These are phyloP conservation scores for Hemiscyllium ocellatum DNA, from an alignment of 2,113 vertebrate species.

Conservation along the genomic window DNA sequence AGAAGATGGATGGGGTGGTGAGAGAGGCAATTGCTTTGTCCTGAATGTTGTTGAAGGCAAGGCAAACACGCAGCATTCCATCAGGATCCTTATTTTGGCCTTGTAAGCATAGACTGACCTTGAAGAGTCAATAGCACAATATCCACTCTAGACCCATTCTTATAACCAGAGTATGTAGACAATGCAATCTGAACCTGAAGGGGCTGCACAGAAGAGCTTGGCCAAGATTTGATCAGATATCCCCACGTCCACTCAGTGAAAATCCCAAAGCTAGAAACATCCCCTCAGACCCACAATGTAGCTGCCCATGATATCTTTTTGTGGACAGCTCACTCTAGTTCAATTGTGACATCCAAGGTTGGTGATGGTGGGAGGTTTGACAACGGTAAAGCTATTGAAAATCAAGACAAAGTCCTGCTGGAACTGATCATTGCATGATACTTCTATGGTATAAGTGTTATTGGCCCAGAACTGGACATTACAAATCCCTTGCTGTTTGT, in stretches of 20 bases:
- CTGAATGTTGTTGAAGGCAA: background rate
- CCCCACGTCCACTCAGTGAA: too few species aligned
- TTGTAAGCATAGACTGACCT: background rate
- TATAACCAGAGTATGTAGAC: background rate
- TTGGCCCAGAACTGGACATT: background rate
- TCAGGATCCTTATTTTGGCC: too few species aligned
- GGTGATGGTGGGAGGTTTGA: background rate
- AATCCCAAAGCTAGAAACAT: too few species aligned
- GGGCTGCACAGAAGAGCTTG: too few species aligned
- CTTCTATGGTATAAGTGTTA: background rate
- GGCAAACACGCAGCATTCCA: background rate
- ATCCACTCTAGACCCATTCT: too few species aligned
- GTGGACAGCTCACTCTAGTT: too few species aligned
- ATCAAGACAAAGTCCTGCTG: background rate
- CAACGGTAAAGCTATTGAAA: background rate
- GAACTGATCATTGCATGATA: background rate
- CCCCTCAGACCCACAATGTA: background rate
- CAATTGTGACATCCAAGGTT: background rate
- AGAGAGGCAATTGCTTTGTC: background rate
- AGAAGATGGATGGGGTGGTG: background rate
- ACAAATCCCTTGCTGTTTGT: background rate
- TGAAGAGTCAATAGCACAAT: background rate
- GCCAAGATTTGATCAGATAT: too few species aligned
- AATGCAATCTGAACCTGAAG: too few species aligned
- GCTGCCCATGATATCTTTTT: background rate